Percentiles rank a stretch among this genome's conserved stretches.
Evolutionary conservation across 1,140 invertebrate genomes (phyloP).

Genomic region (Phymorhynchus buccinoides): DNA sequence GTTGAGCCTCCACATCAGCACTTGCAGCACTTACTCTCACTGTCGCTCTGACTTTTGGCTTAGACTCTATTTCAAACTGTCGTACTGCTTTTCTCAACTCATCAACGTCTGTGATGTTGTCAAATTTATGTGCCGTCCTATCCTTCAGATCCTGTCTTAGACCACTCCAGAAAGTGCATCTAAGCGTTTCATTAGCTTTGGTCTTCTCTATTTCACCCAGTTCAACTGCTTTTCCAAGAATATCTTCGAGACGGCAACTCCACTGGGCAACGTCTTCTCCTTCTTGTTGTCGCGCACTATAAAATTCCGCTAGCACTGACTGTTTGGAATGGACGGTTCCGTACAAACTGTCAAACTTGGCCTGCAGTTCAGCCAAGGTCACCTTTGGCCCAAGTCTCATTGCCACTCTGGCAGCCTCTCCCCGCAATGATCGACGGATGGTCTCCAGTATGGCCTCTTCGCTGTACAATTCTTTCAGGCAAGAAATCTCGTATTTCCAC

Average conservation of each 20-base stretch:
- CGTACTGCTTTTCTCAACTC: conserved; percentile 36
- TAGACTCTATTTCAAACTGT: conserved; percentile 30
- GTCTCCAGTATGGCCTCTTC: conserved; percentile 27
- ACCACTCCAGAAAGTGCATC: conserved; percentile 42
- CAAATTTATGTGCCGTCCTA: conserved; percentile 41
- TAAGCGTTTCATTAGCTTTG: conserved; percentile 28
- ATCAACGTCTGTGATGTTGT: conserved; percentile 41
- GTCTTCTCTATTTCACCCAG: background rate
- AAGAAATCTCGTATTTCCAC: conserved; percentile 44
- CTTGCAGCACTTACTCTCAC: background rate
- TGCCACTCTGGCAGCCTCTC: conserved; percentile 34
- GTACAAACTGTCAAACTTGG: conserved; percentile 43
- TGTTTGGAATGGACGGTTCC: conserved; percentile 38
- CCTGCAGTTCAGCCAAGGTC: conserved; percentile 12
- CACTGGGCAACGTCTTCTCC: conserved; percentile 41
- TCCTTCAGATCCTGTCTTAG: conserved; percentile 39
- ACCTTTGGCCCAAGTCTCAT: conserved; percentile 38
- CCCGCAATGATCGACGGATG: conserved; percentile 34
- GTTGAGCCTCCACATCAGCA: background rate
- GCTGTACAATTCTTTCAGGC: conserved; percentile 27
- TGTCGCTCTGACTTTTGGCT: background rate
- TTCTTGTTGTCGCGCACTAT: conserved; percentile 39
- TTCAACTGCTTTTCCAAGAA: conserved; percentile 40
- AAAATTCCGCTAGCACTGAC: conserved; percentile 43
- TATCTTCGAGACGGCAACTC: conserved; percentile 42